Conservation (phyloP, 2,797 vertebrate species). For the Limosa lapponica region DNA sequence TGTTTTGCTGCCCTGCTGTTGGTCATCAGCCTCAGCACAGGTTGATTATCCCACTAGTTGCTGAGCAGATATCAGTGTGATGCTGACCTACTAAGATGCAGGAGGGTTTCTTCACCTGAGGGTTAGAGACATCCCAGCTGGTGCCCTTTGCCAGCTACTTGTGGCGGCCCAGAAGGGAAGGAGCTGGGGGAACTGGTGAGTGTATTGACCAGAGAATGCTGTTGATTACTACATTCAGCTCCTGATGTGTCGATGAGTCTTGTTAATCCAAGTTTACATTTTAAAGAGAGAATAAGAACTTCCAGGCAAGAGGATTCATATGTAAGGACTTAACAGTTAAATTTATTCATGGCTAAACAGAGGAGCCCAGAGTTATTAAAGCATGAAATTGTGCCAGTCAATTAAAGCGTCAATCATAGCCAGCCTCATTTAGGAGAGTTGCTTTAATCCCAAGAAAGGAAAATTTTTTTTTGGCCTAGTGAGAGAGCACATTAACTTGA, state of each 20-base stretch:
- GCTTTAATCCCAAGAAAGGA: conserved; percentile 50
- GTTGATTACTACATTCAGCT: not conserved
- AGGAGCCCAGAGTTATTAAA: conserved; percentile 54
- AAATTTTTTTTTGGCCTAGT: not conserved
- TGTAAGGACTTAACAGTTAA: not conserved
- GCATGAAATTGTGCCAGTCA: conserved; percentile 71
- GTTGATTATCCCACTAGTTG: not conserved
- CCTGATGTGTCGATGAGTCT: fast-evolving
- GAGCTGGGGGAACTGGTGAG: not conserved
- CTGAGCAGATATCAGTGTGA: not conserved
- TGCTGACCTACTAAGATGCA: not conserved
- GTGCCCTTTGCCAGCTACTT: fast-evolving
- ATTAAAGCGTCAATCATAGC: conserved; percentile 50
- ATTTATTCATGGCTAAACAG: conserved; percentile 64
- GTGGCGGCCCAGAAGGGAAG: not conserved
- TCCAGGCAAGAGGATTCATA: conserved; percentile 28
- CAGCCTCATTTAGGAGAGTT: conserved; percentile 32
- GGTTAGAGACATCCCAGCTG: not conserved
- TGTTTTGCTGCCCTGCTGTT: not conserved
- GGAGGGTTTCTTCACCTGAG: not conserved
- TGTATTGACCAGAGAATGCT: fast-evolving
- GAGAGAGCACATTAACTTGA: not conserved
- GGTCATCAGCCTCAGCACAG: not conserved
- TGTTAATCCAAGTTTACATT: not conserved
- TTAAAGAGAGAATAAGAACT: not conserved